These are phyloP conservation scores for Acyrthosiphon pisum DNA, from an alignment of 1,140 invertebrate genomes.

Conservation along the genomic window DNA sequence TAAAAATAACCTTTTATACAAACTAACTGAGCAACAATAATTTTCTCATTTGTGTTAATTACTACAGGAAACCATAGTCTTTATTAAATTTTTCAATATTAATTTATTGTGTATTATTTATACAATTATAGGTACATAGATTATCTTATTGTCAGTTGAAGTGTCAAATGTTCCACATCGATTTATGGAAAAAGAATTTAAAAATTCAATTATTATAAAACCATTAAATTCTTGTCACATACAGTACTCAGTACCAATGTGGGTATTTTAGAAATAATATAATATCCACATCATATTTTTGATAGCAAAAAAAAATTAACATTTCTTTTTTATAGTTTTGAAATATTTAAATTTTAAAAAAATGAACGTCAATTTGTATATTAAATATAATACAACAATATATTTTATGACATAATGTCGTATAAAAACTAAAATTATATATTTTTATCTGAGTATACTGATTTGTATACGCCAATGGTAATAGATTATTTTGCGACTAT, in stretches of 20 bases:
- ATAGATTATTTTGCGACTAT: not conserved
- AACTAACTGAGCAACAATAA: not conserved
- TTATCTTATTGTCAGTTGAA: not conserved
- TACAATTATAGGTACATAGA: not conserved
- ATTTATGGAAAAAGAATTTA: not conserved
- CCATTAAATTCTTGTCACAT: not conserved
- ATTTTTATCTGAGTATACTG: too few relatives aligned
- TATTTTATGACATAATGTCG: too few relatives aligned
- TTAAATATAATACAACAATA: not conserved
- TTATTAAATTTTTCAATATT: not conserved
- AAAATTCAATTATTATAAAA: not conserved
- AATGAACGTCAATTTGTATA: too few relatives aligned
- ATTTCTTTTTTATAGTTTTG: not conserved
- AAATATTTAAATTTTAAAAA: too few relatives aligned
- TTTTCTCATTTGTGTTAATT: not conserved
- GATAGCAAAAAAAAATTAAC: not conserved
- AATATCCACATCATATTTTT: not conserved
- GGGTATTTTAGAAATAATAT: not conserved
- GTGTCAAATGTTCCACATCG: not conserved
- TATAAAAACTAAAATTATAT: too few relatives aligned
- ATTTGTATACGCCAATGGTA: not conserved
- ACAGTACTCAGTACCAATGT: not conserved
- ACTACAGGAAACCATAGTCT: not conserved
- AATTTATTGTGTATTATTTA: not conserved
- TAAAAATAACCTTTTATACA: not conserved